Percentiles rank a stretch among this genome's conserved stretches.
phyloP scores from a whole-genome alignment of 2,797 vertebrate genomes.

The Pseudochromis fuscus region DNA sequence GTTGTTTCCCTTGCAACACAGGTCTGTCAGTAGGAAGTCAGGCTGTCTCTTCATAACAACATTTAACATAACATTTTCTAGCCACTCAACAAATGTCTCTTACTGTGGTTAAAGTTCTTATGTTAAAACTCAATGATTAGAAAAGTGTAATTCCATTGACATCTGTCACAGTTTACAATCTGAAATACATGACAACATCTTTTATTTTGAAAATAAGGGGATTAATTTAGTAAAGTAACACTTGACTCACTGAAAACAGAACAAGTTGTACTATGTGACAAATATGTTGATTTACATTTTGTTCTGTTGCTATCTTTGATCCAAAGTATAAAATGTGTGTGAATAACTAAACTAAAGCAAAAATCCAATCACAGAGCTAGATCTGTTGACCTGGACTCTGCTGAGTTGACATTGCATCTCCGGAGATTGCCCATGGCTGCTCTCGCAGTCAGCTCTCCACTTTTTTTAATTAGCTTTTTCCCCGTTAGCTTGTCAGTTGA shows the following conservation, averaged over 20 bases:
- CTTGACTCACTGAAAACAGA: background rate
- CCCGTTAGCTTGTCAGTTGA: slow-evolving; percentile 55
- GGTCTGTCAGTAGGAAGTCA: background rate
- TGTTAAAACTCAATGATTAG: too few relatives aligned
- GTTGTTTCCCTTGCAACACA: background rate
- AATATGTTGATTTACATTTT: too few relatives aligned
- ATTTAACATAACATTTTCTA: background rate
- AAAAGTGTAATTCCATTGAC: too few relatives aligned
- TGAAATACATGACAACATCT: background rate
- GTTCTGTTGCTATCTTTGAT: background rate
- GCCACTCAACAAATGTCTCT: too few relatives aligned
- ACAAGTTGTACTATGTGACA: background rate
- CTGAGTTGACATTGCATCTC: slow-evolving; percentile 37
- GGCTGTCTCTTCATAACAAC: background rate
- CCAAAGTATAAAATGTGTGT: background rate
- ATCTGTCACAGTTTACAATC: too few relatives aligned
- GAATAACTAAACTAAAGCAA: slow-evolving; percentile 23
- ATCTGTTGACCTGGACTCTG: slow-evolving; percentile 41
- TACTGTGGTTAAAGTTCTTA: too few relatives aligned
- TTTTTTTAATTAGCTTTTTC: slow-evolving; percentile 63
- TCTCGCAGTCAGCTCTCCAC: slow-evolving; percentile 42
- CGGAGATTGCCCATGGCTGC: slow-evolving; percentile 30
- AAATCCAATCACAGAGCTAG: slow-evolving; percentile 2
- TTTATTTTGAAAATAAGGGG: background rate
- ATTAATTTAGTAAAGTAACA: background rate